Percentiles rank a stretch among this genome's conserved stretches.
Conservation (phyloP, 2,888 invertebrate species). For the Agriotes lineatus region DNA sequence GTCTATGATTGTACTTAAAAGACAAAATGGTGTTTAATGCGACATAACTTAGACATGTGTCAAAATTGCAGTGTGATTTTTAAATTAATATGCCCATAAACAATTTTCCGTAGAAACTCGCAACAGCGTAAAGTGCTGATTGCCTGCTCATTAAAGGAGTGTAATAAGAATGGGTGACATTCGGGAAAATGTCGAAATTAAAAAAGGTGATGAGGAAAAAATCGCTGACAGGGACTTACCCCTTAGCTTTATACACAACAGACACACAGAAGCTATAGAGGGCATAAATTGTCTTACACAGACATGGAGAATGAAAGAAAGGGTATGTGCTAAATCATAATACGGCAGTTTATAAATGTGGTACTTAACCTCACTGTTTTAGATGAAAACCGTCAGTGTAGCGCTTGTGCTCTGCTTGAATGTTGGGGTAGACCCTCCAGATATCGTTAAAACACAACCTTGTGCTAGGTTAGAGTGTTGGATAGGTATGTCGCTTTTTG, state of each 20-base stretch:
- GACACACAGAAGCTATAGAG: slow-evolving; percentile 81
- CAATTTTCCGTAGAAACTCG: neutral
- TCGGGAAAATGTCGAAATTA: slow-evolving; percentile 37
- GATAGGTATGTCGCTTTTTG: slow-evolving; percentile 78
- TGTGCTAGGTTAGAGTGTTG: slow-evolving; percentile 97
- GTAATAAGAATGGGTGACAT: slow-evolving; percentile 49
- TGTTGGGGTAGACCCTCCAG: slow-evolving; percentile 99
- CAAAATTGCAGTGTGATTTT: slow-evolving; percentile 8
- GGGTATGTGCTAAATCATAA: too few relatives aligned
- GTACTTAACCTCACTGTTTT: slow-evolving; percentile 42
- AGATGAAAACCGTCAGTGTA: slow-evolving; percentile 99
- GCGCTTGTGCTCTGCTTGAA: slow-evolving; percentile 97
- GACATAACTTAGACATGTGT: slow-evolving; percentile 2
- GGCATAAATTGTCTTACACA: slow-evolving; percentile 77
- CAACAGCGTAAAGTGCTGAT: neutral
- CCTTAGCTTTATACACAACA: slow-evolving; percentile 78
- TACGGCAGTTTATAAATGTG: neutral
- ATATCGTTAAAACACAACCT: slow-evolving; percentile 96
- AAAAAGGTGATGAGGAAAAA: slow-evolving; percentile 62
- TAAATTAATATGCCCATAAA: neutral
- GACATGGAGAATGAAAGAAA: slow-evolving; percentile 93
- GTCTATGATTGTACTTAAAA: too few relatives aligned
- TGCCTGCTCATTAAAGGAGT: neutral
- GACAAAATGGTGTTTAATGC: neutral
- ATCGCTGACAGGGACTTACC: slow-evolving; percentile 77